A percentile compares a stretch with the other conserved stretches of the same genome.
These are phyloP conservation scores for Emesis castigata DNA, from an alignment of 2,888 invertebrate species.

Conservation along the genomic window DNA sequence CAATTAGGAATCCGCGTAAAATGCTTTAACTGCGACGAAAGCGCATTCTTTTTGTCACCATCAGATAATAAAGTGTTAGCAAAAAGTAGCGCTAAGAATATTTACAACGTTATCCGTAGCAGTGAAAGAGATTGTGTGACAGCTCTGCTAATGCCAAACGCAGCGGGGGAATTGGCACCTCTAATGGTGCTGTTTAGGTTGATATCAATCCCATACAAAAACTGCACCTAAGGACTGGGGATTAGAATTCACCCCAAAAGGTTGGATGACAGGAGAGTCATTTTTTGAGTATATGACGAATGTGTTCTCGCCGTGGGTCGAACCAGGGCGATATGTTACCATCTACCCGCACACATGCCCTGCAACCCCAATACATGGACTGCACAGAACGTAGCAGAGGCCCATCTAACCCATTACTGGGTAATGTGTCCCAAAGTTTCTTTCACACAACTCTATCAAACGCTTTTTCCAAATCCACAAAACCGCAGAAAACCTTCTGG, in stretches of 20 bases:
- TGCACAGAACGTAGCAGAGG: no score
- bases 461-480: no score
- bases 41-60: constrained; percentile 39
- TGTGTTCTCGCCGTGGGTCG: constrained; percentile 71
- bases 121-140: constrained; percentile 40
- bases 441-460: no score
- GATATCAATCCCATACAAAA: constrained; percentile 35
- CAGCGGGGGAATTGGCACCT: constrained; percentile 42
- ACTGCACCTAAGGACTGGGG: constrained; percentile 34
- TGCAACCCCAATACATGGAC: no score
- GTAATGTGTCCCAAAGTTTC: no score
- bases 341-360: no score
- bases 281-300: constrained; percentile 51
- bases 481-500: no score
- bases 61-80: constrained; percentile 31
- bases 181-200: constrained; percentile 38
- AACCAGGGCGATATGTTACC: no score
- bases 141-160: constrained; percentile 34
- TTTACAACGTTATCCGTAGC: constrained; percentile 31
- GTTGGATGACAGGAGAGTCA: constrained; percentile 43
- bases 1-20: constrained; percentile 22
- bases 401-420: no score
- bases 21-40: constrained; percentile 44
- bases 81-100: constrained; percentile 33
- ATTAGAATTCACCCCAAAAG: constrained; percentile 28